Evolutionary conservation across 2,888 invertebrate species (phyloP).

Genomic region (Bimastos eiseni): DNA sequence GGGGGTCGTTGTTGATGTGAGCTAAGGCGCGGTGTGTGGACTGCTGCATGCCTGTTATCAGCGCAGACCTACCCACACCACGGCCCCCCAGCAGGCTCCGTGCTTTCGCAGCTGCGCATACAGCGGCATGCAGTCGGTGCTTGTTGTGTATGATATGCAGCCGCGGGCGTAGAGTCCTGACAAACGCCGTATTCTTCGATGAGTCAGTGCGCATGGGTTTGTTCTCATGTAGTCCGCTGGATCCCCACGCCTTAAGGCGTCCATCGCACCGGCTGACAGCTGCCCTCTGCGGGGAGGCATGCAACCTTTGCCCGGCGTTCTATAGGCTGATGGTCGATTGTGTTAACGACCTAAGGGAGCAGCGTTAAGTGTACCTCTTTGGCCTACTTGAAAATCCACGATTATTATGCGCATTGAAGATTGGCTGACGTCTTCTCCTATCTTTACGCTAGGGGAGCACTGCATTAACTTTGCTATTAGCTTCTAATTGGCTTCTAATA

Average conservation of each 20-base stretch:
- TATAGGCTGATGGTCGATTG: neutral
- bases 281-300: neutral
- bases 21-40: neutral
- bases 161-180: neutral
- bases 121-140: neutral
- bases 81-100: neutral
- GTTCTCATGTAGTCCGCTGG: neutral
- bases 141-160: neutral
- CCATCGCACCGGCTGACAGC: too few species aligned
- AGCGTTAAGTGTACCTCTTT: neutral
- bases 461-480: neutral
- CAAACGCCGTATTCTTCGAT: neutral
- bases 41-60: neutral
- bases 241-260: too few species aligned
- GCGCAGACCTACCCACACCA: neutral
- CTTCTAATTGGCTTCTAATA: neutral
- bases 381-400: neutral
- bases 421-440: too few species aligned
- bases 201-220: neutral
- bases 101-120: neutral
- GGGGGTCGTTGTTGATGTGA: neutral
- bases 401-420: too few species aligned
- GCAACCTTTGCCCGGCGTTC: neutral
- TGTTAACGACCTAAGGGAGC: neutral
- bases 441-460: neutral